A percentile compares a stretch with the other conserved stretches of the same genome.
phyloP scores from a whole-genome alignment of 2,888 invertebrate species.

The Crepidodera aurea region DNA sequence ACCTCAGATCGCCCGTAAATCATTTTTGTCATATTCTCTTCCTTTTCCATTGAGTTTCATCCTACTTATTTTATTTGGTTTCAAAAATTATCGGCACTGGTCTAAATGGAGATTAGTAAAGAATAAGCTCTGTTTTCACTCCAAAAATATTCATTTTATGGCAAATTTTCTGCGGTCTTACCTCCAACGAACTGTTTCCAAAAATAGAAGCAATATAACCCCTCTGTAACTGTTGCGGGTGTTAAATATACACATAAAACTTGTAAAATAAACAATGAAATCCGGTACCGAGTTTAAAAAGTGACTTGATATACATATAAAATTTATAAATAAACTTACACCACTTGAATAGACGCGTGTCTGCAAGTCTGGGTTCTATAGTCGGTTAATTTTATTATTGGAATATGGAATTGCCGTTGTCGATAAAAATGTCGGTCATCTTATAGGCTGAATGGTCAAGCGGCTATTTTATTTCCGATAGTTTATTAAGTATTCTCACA shows the following conservation, averaged over 20 bases:
- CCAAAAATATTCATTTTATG: background rate
- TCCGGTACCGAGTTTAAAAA: constrained; percentile 30
- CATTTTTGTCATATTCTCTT: too few relatives aligned
- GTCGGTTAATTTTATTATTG: too few relatives aligned
- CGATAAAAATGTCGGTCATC: too few relatives aligned
- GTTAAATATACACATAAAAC: constrained; percentile 34
- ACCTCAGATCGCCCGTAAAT: too few relatives aligned
- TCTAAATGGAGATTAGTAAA: too few relatives aligned
- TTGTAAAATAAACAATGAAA: constrained; percentile 34
- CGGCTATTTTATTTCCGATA: too few relatives aligned
- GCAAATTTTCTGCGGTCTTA: constrained; percentile 23
- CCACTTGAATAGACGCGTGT: constrained; percentile 9
- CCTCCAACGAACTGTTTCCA: constrained; percentile 29
- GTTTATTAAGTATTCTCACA: too few relatives aligned
- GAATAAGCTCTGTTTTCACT: too few relatives aligned
- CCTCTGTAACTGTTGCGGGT: constrained; percentile 29
- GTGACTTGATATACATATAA: constrained; percentile 28
- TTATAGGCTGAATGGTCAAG: too few relatives aligned
- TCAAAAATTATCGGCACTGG: too few relatives aligned
- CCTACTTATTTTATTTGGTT: too few relatives aligned
- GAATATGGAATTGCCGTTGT: background rate
- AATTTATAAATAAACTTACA: constrained; percentile 25
- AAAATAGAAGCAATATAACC: constrained; percentile 26
- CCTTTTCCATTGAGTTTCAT: too few relatives aligned
- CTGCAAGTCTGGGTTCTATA: background rate